A percentile compares a stretch with the other conserved stretches of the same genome.
These are phyloP conservation scores for Campoletis sonorensis DNA, from an alignment of 1,140 invertebrate species.

Conservation along the genomic window DNA sequence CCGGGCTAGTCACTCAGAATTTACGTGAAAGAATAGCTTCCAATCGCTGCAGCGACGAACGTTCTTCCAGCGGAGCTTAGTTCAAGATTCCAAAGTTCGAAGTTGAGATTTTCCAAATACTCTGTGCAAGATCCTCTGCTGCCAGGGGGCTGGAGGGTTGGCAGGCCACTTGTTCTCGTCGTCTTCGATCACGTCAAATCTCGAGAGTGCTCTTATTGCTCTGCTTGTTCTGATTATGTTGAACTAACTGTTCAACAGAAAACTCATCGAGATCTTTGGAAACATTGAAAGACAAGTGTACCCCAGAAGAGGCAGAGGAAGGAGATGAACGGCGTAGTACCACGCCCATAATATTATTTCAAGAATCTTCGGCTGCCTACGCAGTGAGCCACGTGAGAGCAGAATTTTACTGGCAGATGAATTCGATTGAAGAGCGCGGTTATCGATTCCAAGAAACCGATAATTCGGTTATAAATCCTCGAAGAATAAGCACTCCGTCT, in stretches of 20 bases:
- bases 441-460: slow-evolving; percentile 22
- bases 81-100: background rate
- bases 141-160: background rate
- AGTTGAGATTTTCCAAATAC: slow-evolving; percentile 3
- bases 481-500: background rate
- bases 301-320: background rate
- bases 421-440: background rate
- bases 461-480: slow-evolving; percentile 27
- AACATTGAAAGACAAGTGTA: background rate
- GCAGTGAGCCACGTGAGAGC: background rate
- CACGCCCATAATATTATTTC: background rate
- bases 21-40: background rate
- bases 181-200: background rate
- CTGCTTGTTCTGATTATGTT: background rate
- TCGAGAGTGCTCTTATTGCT: slow-evolving; percentile 7
- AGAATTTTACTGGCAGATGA: background rate
- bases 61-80: background rate
- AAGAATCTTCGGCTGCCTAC: background rate
- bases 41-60: background rate
- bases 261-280: background rate
- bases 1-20: background rate
- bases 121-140: background rate
- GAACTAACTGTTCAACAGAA: background rate
- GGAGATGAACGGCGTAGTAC: background rate
- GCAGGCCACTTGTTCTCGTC: background rate